phyloP scores from a whole-genome alignment of 2,113 vertebrate species.

The Rhinolophus ferrumequinum region DNA sequence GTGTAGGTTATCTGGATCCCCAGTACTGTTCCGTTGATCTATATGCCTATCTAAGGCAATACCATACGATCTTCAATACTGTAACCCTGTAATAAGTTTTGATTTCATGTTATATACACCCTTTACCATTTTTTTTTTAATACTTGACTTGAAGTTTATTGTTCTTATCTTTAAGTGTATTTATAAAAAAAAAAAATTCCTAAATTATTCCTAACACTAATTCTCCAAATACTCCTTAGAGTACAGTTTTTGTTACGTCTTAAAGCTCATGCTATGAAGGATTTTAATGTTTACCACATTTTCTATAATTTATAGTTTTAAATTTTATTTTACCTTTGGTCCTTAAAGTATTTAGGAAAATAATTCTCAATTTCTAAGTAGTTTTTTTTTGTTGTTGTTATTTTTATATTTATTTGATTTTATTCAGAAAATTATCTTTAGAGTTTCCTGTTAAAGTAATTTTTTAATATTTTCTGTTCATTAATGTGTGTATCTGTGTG shows the following conservation, averaged over 20 bases:
- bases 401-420: not conserved
- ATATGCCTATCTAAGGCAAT: not conserved
- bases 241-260: not conserved
- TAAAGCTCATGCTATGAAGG: not conserved
- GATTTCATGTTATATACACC: not conserved
- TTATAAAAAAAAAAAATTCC: not conserved
- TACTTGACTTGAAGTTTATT: not conserved
- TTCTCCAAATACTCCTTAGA: not conserved
- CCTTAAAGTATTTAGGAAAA: not conserved
- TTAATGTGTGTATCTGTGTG: not conserved
- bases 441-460: not conserved
- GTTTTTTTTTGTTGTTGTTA: not conserved
- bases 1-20: not conserved
- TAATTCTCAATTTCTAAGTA: not conserved
- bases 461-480: not conserved
- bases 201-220: not conserved
- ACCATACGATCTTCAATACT: not conserved
- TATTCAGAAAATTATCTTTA: not conserved
- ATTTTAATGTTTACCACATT: not conserved
- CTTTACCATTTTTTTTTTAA: not conserved
- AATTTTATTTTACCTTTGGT: not conserved
- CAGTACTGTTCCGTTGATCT: not conserved
- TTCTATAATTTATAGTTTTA: not conserved
- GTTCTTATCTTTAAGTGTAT: not conserved
- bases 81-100: not conserved